A percentile compares a stretch with the other conserved stretches of the same genome.
These are phyloP conservation scores for Luperina testacea DNA, from an alignment of 2,888 invertebrate species.

Conservation along the genomic window DNA sequence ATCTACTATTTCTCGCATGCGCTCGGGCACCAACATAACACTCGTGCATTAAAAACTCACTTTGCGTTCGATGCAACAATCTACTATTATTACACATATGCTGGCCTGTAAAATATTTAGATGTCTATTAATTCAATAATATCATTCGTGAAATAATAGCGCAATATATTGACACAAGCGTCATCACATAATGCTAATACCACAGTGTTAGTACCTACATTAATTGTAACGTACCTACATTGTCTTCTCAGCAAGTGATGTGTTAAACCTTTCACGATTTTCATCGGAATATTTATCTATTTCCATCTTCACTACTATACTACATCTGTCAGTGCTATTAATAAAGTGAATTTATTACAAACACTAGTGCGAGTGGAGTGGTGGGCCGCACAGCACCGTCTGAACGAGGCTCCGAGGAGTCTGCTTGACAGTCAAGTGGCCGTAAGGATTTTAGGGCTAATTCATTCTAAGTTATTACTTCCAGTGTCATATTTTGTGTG, in stretches of 20 bases:
- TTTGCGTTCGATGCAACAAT: too few relatives aligned
- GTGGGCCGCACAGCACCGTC: conserved; percentile 32
- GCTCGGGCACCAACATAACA: too few relatives aligned
- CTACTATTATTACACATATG: conserved; percentile 25
- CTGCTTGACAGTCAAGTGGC: conserved; percentile 67
- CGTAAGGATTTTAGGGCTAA: conserved; percentile 72
- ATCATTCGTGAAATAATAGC: conserved; percentile 21
- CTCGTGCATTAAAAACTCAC: too few relatives aligned
- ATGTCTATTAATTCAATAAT: conserved; percentile 30
- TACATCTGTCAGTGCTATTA: conserved; percentile 58
- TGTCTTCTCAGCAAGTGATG: conserved; percentile 9
- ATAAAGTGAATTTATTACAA: conserved; percentile 55
- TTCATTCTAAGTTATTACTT: conserved; percentile 73
- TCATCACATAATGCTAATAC: conserved; percentile 6
- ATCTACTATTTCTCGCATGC: conserved; percentile 5
- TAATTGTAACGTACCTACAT: not conserved
- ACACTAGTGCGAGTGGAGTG: conserved; percentile 52
- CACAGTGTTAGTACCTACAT: not conserved
- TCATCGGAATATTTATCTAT: conserved; percentile 27
- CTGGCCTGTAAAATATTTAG: conserved; percentile 18
- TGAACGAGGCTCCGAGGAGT: conserved; percentile 58
- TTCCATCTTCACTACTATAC: conserved; percentile 40
- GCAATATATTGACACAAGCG: conserved; percentile 20
- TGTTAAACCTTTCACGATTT: conserved; percentile 39
- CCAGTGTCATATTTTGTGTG: conserved; percentile 60